These are phyloP conservation scores for Austrolebias charrua DNA, from an alignment of 2,797 vertebrate genomes.

Conservation along the genomic window DNA sequence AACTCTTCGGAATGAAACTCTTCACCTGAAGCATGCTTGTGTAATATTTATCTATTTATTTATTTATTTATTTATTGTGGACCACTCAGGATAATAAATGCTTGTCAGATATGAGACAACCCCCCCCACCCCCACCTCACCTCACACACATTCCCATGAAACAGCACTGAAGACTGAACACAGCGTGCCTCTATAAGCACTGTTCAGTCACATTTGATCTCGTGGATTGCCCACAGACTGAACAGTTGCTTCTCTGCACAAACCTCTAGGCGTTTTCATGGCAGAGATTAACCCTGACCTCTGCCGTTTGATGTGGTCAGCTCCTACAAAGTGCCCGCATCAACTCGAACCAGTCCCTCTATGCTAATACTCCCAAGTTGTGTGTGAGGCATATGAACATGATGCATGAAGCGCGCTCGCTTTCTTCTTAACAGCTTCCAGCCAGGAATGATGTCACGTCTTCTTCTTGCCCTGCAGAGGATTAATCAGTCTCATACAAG, in stretches of 20 bases:
- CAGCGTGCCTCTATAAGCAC: neutral
- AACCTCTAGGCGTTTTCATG: constrained; percentile 50
- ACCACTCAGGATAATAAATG: neutral
- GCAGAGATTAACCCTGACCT: constrained; percentile 69
- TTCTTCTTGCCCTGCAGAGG: constrained; percentile 71
- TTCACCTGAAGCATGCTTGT: constrained; percentile 32
- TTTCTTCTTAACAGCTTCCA: constrained; percentile 66
- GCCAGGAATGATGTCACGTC: constrained; percentile 78
- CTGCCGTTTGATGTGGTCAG: constrained; percentile 68
- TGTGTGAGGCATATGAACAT: constrained; percentile 46
- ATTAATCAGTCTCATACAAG: constrained; percentile 73
- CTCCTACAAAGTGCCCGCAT: constrained; percentile 57
- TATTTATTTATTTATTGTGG: constrained; percentile 17
- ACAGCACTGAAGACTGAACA: neutral
- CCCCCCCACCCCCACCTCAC: no score
- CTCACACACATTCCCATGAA: neutral
- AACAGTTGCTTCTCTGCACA: constrained; percentile 52
- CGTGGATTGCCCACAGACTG: constrained; percentile 33
- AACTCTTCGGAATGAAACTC: constrained; percentile 37
- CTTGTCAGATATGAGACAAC: neutral
- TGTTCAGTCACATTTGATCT: constrained; percentile 30
- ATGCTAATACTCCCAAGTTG: constrained; percentile 39
- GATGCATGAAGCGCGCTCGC: constrained; percentile 51
- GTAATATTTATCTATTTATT: constrained; percentile 13
- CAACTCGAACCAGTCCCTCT: constrained; percentile 30